phyloP scores from a whole-genome alignment of 2,113 vertebrate genomes.

The Pterocles burchelli region DNA sequence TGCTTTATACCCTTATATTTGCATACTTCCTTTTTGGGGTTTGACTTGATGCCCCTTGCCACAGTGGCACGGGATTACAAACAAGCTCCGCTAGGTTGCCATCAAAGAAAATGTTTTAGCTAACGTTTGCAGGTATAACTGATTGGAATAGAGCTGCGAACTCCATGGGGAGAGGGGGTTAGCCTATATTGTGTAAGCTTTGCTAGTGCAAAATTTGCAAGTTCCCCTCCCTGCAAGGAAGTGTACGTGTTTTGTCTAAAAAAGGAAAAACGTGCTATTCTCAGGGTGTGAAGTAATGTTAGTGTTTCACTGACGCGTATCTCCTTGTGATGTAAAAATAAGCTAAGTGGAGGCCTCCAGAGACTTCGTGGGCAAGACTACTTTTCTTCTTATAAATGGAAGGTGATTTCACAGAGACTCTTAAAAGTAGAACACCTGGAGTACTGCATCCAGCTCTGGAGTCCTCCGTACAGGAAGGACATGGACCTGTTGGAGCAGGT shows the following conservation, averaged over 20 bases:
- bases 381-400: conserved; percentile 10
- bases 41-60: background rate
- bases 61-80: background rate
- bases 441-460: too few species aligned
- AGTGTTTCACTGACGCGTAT: background rate
- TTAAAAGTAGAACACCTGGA: background rate
- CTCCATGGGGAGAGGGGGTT: background rate
- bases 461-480: too few species aligned
- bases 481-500: too few species aligned
- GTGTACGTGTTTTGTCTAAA: background rate
- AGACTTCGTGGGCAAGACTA: conserved; percentile 19
- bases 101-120: background rate
- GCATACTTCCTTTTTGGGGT: background rate
- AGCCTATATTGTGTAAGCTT: background rate
- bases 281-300: conserved; percentile 19
- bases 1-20: background rate
- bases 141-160: background rate
- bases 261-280: conserved; percentile 49
- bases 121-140: background rate
- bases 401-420: conserved; percentile 11
- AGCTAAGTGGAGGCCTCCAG: background rate
- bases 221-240: conserved; percentile 30
- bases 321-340: conserved; percentile 54
- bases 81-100: background rate
- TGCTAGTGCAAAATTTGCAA: background rate